Conservation (phyloP, 2,113 vertebrate genomes). For the Trochalopteron elliotii region DNA sequence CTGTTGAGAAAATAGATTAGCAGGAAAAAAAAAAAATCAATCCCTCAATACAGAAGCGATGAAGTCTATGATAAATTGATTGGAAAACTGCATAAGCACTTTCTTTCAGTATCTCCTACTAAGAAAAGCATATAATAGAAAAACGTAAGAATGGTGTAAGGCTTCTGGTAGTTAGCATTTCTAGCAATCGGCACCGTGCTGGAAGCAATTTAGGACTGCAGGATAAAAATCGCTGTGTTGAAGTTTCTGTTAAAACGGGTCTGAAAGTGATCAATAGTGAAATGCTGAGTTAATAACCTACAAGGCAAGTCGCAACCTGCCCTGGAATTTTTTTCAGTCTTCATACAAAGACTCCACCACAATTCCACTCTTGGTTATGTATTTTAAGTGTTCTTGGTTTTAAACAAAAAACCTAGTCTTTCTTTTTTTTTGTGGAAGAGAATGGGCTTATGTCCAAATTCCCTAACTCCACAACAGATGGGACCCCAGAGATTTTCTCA, state of each 20-base stretch:
- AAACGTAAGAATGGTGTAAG: neutral
- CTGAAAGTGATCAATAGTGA: conserved; percentile 5
- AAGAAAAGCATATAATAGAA: neutral
- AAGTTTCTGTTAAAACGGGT: neutral
- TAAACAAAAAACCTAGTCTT: neutral
- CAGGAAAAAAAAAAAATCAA: neutral
- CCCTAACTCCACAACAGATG: neutral
- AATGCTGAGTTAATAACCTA: neutral
- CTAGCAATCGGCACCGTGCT: neutral
- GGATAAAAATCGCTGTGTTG: neutral
- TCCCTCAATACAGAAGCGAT: neutral
- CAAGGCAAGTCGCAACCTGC: neutral
- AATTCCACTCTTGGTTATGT: neutral
- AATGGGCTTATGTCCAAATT: neutral
- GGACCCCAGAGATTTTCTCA: neutral
- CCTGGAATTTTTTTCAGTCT: neutral
- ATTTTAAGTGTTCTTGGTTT: neutral
- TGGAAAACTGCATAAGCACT: neutral
- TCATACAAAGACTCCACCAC: neutral
- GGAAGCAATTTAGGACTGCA: neutral
- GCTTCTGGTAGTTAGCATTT: neutral
- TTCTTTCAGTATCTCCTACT: neutral
- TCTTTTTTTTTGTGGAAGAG: too few species aligned
- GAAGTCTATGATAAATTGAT: neutral
- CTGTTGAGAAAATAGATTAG: neutral